phyloP scores from a whole-genome alignment of 2,888 invertebrate genomes.

The Callyntrura guangdongensis region DNA sequence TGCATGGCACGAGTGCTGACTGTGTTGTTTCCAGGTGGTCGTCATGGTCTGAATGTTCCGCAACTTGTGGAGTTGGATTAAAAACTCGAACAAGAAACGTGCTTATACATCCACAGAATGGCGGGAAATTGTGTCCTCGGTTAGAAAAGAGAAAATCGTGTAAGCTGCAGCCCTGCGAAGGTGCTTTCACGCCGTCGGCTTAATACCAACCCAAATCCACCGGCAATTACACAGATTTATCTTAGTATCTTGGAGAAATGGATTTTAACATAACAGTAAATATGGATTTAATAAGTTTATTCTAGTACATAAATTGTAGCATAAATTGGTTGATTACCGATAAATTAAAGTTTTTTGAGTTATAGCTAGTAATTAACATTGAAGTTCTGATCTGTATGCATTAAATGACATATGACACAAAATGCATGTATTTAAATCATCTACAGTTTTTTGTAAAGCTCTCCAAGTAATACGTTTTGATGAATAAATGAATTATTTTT shows the following conservation, averaged over 20 bases:
- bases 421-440: neutral
- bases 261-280: too few relatives aligned
- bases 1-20: neutral
- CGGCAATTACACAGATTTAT: too few relatives aligned
- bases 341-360: too few relatives aligned
- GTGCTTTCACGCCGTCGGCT: slow-evolving; percentile 12
- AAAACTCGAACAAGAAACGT: slow-evolving; percentile 88
- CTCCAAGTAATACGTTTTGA: neutral
- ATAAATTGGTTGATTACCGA: neutral
- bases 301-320: neutral
- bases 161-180: slow-evolving; percentile 61
- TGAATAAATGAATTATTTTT: slow-evolving; percentile 56
- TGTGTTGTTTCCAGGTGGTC: slow-evolving; percentile 94
- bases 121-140: slow-evolving; percentile 82
- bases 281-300: too few relatives aligned
- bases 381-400: too few relatives aligned
- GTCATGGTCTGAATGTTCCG: slow-evolving; percentile 96
- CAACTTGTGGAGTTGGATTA: slow-evolving; percentile 93
- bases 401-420: too few relatives aligned
- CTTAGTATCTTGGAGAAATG: too few relatives aligned
- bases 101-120: slow-evolving; percentile 76
- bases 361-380: too few relatives aligned
- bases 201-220: neutral
- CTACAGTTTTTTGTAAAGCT: neutral
- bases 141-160: slow-evolving; percentile 80